Conservation (phyloP, 2,113 vertebrate genomes). For the Mormyrus iriodes region DNA sequence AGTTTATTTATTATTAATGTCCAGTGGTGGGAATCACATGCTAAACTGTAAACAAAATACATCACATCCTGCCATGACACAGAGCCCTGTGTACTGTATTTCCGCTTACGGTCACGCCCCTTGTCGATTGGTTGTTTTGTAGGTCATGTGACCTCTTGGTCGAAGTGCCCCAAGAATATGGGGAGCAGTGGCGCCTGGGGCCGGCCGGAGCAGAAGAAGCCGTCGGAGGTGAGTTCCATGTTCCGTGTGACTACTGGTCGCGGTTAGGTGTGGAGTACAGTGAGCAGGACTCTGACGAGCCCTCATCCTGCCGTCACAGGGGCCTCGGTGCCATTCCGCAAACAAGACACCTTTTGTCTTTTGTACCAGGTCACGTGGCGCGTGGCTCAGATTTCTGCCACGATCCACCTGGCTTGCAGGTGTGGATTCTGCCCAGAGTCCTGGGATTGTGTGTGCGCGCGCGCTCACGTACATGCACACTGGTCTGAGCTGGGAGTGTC, state of each 20-base stretch:
- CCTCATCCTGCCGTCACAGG: neutral
- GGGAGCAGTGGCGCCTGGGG: slow-evolving; percentile 82
- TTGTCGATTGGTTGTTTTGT: slow-evolving; percentile 7
- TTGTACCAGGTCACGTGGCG: neutral
- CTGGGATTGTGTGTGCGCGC: neutral
- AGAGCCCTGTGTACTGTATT: neutral
- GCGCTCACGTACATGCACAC: neutral
- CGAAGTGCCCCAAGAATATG: slow-evolving; percentile 74
- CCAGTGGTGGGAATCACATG: neutral
- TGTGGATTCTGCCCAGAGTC: neutral
- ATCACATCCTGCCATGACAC: neutral
- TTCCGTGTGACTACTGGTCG: neutral
- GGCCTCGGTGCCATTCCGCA: neutral
- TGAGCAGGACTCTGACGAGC: too few relatives aligned
- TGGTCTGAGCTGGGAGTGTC: neutral
- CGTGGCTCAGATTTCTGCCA: neutral
- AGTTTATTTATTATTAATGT: neutral
- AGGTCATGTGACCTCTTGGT: slow-evolving; percentile 84
- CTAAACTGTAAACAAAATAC: neutral
- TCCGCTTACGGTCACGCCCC: neutral
- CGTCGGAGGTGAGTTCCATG: slow-evolving; percentile 75
- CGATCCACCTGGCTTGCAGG: neutral
- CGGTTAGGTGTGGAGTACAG: neutral
- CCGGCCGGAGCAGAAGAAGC: slow-evolving; percentile 88
- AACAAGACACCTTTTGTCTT: neutral